Evolutionary conservation across 2,888 invertebrate species (phyloP).

Genomic region (Eumacrocentrus americanus): DNA sequence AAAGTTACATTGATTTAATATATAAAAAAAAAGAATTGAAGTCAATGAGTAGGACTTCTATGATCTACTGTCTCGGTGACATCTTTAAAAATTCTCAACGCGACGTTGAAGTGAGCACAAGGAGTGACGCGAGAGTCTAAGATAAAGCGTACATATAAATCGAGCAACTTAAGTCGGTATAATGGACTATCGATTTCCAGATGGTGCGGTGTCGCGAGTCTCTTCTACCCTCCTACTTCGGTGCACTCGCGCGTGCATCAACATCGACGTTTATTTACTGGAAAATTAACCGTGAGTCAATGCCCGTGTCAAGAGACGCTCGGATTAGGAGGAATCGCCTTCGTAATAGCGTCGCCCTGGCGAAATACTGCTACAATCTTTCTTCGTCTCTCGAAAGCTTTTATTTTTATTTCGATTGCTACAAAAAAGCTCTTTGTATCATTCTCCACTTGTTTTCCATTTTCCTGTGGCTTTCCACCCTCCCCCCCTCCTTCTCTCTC

Average conservation of each 20-base stretch:
- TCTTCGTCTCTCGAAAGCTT: neutral
- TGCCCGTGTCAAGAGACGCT: constrained; percentile 25
- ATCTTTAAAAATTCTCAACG: constrained; percentile 21
- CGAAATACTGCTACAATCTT: constrained; percentile 25
- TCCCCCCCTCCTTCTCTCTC: neutral
- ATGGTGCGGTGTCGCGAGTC: constrained; percentile 31
- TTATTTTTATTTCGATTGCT: neutral
- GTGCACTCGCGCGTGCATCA: constrained; percentile 29
- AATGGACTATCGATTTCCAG: constrained; percentile 55
- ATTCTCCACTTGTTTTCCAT: neutral
- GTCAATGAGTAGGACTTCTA: too few relatives aligned
- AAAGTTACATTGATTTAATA: too few relatives aligned
- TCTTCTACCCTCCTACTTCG: constrained; percentile 31
- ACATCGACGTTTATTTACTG: constrained; percentile 44
- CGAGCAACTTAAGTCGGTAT: constrained; percentile 50
- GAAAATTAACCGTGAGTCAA: constrained; percentile 47
- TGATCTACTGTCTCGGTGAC: neutral
- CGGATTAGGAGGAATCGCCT: constrained; percentile 38
- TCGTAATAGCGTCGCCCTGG: constrained; percentile 29
- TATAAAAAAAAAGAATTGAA: too few relatives aligned
- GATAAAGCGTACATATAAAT: constrained; percentile 49
- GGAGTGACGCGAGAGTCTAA: constrained; percentile 32
- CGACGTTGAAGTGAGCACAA: constrained; percentile 12
- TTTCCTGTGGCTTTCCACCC: too few relatives aligned
- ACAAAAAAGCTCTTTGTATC: neutral